Conservation (phyloP, 2,113 vertebrate species). For the Ptyas mucosa region DNA sequence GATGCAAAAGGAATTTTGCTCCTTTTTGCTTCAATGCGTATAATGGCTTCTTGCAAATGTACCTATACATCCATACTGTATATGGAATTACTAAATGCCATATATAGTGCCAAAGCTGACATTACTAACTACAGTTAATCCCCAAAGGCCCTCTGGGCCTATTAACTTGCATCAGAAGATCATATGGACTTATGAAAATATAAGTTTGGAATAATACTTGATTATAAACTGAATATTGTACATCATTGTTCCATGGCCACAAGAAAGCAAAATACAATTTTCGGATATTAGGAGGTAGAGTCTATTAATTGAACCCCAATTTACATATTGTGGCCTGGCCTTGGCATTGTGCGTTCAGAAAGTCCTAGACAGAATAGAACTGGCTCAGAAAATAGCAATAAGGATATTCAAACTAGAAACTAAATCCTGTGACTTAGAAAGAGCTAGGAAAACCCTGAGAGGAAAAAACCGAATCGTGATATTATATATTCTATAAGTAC, state of each 20-base stretch:
- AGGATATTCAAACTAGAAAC: neutral
- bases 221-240: neutral
- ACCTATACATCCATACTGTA: neutral
- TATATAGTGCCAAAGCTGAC: neutral
- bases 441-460: neutral
- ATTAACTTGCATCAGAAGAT: neutral
- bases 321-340: neutral
- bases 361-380: neutral
- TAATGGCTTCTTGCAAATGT: neutral
- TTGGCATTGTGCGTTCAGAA: neutral
- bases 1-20: neutral
- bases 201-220: neutral
- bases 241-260: neutral
- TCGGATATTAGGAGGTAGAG: neutral
- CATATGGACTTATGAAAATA: neutral
- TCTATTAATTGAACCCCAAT: neutral
- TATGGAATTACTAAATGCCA: too few relatives aligned
- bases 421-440: neutral
- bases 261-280: neutral
- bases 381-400: neutral
- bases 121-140: neutral
- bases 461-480: too few relatives aligned
- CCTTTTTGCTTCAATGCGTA: neutral
- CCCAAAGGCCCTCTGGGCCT: neutral
- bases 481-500: too few relatives aligned